Percentiles rank a stretch among this genome's conserved stretches.
Evolutionary conservation across 2,888 invertebrate genomes (phyloP).

Genomic region (Thera britannica): DNA sequence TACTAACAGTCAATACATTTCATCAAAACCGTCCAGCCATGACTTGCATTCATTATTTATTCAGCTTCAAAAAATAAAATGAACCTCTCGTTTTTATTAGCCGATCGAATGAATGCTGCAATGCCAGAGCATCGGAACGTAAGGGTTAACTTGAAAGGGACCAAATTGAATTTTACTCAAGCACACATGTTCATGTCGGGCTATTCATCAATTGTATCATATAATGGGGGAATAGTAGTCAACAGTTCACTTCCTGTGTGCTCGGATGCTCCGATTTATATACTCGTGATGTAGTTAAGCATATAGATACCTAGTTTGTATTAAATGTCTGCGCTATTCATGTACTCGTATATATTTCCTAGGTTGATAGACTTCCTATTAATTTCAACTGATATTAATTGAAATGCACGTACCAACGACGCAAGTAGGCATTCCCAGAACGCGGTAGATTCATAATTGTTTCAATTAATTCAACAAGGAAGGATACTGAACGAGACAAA

Average conservation of each 20-base stretch:
- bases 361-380: slow-evolving; percentile 47
- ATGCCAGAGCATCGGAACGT: slow-evolving; percentile 62
- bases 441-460: slow-evolving; percentile 7
- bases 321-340: slow-evolving; percentile 10
- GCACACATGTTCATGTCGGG: slow-evolving; percentile 74
- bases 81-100: slow-evolving; percentile 61
- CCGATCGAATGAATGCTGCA: slow-evolving; percentile 77
- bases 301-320: slow-evolving; percentile 8
- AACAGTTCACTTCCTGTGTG: slow-evolving; percentile 71
- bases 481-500: slow-evolving; percentile 38
- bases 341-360: slow-evolving; percentile 23
- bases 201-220: slow-evolving; percentile 79
- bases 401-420: slow-evolving; percentile 23
- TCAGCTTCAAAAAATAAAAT: slow-evolving; percentile 7
- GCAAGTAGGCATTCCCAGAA: slow-evolving; percentile 6
- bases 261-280: slow-evolving; percentile 50
- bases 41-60: slow-evolving; percentile 1
- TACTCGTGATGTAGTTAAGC: slow-evolving; percentile 19
- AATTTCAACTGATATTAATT: slow-evolving; percentile 35
- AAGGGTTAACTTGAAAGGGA: slow-evolving; percentile 77
- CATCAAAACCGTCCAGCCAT: background rate
- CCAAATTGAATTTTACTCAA: slow-evolving; percentile 77
- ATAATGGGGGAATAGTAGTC: slow-evolving; percentile 74
- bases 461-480: slow-evolving; percentile 34
- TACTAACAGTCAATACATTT: background rate